These are phyloP conservation scores for Indicator maculatus DNA, from an alignment of 2,113 vertebrate species.

Conservation along the genomic window DNA sequence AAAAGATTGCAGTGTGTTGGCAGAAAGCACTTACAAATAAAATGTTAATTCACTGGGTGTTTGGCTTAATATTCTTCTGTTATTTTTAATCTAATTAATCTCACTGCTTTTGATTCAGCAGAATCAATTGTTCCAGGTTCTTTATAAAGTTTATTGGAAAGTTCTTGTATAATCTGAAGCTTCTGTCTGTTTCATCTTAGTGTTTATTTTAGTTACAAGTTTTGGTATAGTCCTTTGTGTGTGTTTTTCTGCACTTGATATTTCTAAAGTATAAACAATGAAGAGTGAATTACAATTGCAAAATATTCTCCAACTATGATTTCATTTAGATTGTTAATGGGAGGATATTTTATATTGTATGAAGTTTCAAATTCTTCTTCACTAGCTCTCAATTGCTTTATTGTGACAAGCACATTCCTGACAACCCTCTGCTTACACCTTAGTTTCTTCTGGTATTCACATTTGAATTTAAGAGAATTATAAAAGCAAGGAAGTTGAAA, in stretches of 20 bases:
- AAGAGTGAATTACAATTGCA: slow-evolving; percentile 29
- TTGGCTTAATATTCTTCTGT: slow-evolving; percentile 43
- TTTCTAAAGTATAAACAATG: slow-evolving; percentile 44
- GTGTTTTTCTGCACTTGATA: slow-evolving; percentile 35
- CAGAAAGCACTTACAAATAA: slow-evolving; percentile 45
- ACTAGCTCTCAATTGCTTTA: slow-evolving; percentile 36
- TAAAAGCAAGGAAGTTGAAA: slow-evolving; percentile 56
- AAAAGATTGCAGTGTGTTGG: slow-evolving; percentile 15
- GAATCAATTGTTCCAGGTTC: slow-evolving; percentile 31
- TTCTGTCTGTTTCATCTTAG: neutral
- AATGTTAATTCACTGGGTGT: slow-evolving; percentile 8
- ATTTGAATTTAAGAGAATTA: slow-evolving; percentile 69
- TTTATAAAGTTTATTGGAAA: slow-evolving; percentile 36
- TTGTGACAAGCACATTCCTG: slow-evolving; percentile 68
- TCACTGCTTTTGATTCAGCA: slow-evolving; percentile 13
- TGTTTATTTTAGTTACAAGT: slow-evolving; percentile 19
- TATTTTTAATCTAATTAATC: slow-evolving; percentile 61
- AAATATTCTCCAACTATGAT: slow-evolving; percentile 36
- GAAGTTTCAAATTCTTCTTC: slow-evolving; percentile 19
- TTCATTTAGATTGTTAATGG: slow-evolving; percentile 41
- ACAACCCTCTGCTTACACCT: slow-evolving; percentile 63
- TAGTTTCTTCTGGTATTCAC: slow-evolving; percentile 40
- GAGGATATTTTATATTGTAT: slow-evolving; percentile 16
- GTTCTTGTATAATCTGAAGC: neutral
- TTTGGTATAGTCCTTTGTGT: neutral